These are phyloP conservation scores for Chaetoderma sp. DNA, from an alignment of 2,888 invertebrate species.

Conservation along the genomic window DNA sequence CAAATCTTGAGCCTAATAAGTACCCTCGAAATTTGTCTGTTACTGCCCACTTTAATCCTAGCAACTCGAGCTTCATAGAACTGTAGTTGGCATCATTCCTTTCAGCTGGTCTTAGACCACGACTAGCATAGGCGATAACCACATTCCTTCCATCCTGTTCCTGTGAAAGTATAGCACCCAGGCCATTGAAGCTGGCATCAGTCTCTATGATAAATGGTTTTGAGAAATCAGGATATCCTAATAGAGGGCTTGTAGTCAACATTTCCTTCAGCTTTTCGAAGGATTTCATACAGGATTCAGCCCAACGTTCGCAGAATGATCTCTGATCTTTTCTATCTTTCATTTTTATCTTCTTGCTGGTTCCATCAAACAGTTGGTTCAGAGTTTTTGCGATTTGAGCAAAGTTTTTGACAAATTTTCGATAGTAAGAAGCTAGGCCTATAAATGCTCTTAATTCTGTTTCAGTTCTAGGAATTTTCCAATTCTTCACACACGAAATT, in stretches of 20 bases:
- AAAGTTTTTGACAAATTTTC: too few species aligned
- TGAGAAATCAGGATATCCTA: constrained; percentile 33
- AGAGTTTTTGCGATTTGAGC: too few species aligned
- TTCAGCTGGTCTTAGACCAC: constrained; percentile 18
- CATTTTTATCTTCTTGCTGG: constrained; percentile 10
- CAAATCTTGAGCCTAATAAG: constrained; percentile 19
- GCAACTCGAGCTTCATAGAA: constrained; percentile 30
- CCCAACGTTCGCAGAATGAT: constrained; percentile 30
- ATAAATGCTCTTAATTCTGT: too few species aligned
- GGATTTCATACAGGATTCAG: constrained; percentile 20
- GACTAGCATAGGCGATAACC: constrained; percentile 30
- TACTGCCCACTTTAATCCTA: constrained; percentile 35
- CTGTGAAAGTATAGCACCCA: constrained; percentile 28
- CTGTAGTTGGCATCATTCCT: constrained; percentile 25
- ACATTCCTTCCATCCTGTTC: constrained; percentile 17
- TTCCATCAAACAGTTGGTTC: too few species aligned
- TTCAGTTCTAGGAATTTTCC: too few species aligned
- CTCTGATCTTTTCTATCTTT: constrained; percentile 20
- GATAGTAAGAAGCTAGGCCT: too few species aligned
- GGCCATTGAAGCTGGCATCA: constrained; percentile 18
- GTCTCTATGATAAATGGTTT: too few species aligned
- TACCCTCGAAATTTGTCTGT: too few species aligned
- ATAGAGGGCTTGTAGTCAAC: constrained; percentile 23
- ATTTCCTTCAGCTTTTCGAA: constrained; percentile 26
- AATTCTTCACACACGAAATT: too few species aligned